A percentile compares a stretch with the other conserved stretches of the same genome.
Conservation (phyloP, 2,797 vertebrate genomes). For the Loriculus beryllinus region DNA sequence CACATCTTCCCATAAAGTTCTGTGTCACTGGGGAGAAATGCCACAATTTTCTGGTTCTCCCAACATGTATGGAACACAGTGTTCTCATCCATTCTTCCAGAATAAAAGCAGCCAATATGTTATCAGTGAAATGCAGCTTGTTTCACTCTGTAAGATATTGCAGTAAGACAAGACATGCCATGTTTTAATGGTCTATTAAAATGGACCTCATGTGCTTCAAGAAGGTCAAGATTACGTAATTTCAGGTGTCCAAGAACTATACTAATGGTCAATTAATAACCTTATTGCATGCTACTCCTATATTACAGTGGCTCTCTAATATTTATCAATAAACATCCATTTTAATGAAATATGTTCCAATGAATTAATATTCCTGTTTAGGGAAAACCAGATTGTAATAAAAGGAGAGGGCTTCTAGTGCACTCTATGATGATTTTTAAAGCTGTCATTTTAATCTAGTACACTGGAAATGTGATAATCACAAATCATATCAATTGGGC, state of each 20-base stretch:
- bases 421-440: background rate
- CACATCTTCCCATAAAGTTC: constrained; percentile 26
- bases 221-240: background rate
- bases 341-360: constrained; percentile 7
- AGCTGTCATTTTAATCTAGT: constrained; percentile 6
- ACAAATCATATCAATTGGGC: background rate
- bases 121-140: constrained; percentile 1
- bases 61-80: constrained; percentile 15
- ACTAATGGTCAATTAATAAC: background rate
- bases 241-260: background rate
- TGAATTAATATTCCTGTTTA: background rate
- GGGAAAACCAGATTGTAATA: background rate
- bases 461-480: constrained; percentile 5
- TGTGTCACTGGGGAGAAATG: constrained; percentile 17
- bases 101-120: background rate
- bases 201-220: background rate
- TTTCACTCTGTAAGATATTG: background rate
- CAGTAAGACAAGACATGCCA: background rate
- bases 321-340: constrained; percentile 12
- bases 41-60: background rate
- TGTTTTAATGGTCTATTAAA: constrained; percentile 13
- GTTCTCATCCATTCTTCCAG: constrained; percentile 21
- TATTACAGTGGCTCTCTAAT: background rate
- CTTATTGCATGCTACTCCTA: background rate
- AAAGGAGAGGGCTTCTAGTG: constrained; percentile 5